These are phyloP conservation scores for Microcebus griseorufus DNA, from an alignment of 2,113 vertebrate species.

Conservation along the genomic window DNA sequence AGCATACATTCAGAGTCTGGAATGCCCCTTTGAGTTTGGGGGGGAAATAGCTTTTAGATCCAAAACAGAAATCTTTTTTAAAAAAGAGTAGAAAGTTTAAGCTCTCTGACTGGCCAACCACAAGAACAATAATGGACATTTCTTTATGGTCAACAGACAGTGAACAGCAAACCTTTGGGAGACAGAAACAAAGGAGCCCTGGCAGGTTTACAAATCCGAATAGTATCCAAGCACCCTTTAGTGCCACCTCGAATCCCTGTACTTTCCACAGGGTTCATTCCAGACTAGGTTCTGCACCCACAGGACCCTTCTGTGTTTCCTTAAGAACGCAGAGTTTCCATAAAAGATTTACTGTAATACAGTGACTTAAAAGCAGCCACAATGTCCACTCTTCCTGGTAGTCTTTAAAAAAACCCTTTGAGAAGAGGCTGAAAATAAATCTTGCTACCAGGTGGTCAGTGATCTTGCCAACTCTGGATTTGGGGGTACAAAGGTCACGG, in stretches of 20 bases:
- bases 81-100: not conserved
- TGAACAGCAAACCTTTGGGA: not conserved
- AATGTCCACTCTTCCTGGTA: not conserved
- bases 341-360: not conserved
- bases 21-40: not conserved
- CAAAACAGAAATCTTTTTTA: not conserved
- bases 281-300: not conserved
- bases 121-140: not conserved
- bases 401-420: constrained; percentile 30
- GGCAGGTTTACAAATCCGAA: not conserved
- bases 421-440: constrained; percentile 49
- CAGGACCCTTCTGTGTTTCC: not conserved
- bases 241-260: not conserved
- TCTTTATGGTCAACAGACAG: not conserved
- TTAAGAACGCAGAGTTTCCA: not conserved
- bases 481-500: not conserved
- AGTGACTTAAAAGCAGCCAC: not conserved
- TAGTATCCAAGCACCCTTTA: not conserved
- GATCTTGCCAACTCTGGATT: not conserved
- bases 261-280: not conserved
- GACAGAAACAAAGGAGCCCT: not conserved
- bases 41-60: not conserved
- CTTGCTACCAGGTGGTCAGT: constrained; percentile 44
- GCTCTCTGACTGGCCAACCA: not conserved
- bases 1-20: not conserved